Evolutionary conservation across 2,113 vertebrate species (phyloP).

Genomic region (Sarotherodon lohbergeri): DNA sequence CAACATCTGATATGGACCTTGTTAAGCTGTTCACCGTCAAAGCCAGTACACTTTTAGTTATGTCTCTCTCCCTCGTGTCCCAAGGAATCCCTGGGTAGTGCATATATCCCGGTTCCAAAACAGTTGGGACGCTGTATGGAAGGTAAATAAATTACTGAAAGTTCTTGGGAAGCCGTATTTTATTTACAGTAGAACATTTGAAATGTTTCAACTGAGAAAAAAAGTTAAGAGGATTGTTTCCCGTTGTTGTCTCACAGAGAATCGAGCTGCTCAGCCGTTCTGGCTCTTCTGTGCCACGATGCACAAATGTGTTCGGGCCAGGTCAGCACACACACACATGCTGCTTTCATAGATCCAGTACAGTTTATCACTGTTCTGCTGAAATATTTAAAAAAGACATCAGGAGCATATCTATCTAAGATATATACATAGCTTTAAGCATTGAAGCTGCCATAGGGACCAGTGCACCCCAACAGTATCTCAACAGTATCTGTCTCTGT

Average conservation of each 20-base stretch:
- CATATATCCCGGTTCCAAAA: neutral
- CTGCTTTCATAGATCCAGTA: neutral
- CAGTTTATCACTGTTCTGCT: neutral
- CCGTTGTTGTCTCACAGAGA: neutral
- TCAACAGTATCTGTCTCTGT: neutral
- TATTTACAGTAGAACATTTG: neutral
- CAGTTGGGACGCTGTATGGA: neutral
- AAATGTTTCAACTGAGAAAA: neutral
- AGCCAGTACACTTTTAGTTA: neutral
- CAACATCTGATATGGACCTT: rapidly evolving
- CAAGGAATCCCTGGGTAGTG: neutral
- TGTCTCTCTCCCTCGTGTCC: neutral
- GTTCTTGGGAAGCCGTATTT: neutral
- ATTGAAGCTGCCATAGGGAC: neutral
- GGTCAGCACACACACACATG: rapidly evolving
- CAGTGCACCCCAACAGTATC: rapidly evolving
- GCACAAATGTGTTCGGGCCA: neutral
- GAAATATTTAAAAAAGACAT: neutral
- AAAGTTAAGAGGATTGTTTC: rapidly evolving
- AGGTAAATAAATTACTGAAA: neutral
- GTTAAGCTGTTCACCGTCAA: neutral
- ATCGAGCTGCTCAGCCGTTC: neutral
- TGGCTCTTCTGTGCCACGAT: neutral
- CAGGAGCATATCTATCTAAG: rapidly evolving
- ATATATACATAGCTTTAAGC: neutral